phyloP scores from a whole-genome alignment of 2,888 invertebrate species.

The Drosophila melanosoma region DNA sequence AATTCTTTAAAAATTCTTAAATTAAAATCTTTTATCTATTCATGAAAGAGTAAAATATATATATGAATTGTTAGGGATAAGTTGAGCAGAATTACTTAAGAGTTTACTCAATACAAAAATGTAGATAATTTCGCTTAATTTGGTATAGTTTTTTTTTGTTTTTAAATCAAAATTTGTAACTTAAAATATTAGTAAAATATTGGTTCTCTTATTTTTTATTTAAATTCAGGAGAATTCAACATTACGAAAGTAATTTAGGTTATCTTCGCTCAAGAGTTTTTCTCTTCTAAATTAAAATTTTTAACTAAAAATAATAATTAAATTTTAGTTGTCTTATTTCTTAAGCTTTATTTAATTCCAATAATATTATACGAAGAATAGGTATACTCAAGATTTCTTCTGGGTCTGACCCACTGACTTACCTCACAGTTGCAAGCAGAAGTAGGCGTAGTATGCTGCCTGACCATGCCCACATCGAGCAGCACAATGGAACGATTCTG shows the following conservation, averaged over 20 bases:
- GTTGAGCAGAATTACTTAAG: too few species aligned
- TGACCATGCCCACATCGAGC: constrained; percentile 59
- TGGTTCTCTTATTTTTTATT: neutral
- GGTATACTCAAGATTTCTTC: accelerated
- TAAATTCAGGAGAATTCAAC: neutral
- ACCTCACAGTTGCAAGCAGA: constrained; percentile 53
- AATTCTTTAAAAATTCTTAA: neutral
- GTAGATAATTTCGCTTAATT: neutral
- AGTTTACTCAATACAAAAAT: too few species aligned
- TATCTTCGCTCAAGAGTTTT: too few species aligned
- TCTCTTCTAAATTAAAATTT: too few species aligned
- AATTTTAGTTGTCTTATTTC: neutral
- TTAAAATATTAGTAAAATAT: neutral
- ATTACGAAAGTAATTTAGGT: too few species aligned
- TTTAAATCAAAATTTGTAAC: neutral
- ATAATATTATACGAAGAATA: neutral
- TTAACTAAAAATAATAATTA: too few species aligned
- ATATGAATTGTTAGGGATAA: neutral
- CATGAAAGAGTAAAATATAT: neutral
- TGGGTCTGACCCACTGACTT: constrained; percentile 9
- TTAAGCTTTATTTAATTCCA: neutral
- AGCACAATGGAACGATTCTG: constrained; percentile 77
- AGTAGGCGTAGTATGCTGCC: neutral
- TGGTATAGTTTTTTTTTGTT: neutral
- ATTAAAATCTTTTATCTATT: neutral